Conservation (phyloP, 2,888 invertebrate genomes). For the Adelphocoris suturalis region DNA sequence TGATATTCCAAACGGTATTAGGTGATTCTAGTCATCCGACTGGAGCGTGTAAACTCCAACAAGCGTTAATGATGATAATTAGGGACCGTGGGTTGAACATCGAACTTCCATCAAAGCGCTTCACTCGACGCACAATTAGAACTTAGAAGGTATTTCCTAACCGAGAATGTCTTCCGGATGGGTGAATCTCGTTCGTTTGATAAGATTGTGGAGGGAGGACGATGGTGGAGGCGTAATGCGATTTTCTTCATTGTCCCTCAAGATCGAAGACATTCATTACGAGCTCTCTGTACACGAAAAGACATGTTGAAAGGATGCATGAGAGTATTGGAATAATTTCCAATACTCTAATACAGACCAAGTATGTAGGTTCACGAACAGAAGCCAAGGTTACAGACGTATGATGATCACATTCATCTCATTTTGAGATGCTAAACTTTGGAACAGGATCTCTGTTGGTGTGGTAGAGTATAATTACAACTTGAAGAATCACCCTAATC, state of each 20-base stretch:
- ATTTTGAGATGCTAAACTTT: no score
- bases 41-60: background rate
- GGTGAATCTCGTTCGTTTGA: slow-evolving; percentile 26
- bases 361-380: no score
- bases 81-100: slow-evolving; percentile 28
- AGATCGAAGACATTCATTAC: no score
- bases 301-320: no score
- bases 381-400: no score
- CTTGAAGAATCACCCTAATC: no score
- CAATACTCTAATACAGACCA: no score
- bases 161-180: slow-evolving; percentile 36
- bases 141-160: slow-evolving; percentile 16
- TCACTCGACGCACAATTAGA: background rate
- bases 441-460: no score
- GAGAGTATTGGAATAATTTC: no score
- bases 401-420: no score
- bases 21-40: background rate
- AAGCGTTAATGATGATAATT: slow-evolving; percentile 16
- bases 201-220: background rate
- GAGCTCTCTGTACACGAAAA: no score
- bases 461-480: no score
- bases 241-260: background rate
- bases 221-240: background rate
- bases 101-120: slow-evolving; percentile 31
- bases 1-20: background rate